phyloP scores from a whole-genome alignment of 2,888 invertebrate species.

The Callyntrura guangdongensis region DNA sequence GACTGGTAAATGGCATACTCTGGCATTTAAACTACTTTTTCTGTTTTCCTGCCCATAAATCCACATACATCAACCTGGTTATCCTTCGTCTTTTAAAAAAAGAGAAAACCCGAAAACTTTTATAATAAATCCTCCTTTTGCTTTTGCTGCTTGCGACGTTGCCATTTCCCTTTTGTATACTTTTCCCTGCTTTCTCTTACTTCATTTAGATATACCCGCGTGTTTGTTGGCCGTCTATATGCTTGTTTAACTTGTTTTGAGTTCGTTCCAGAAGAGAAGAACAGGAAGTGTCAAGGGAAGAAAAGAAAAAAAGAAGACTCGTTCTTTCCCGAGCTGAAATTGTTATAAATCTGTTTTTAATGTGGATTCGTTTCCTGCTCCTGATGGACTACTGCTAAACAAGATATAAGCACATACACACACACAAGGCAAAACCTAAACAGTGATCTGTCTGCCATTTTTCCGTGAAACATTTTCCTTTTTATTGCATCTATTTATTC shows the following conservation, averaged over 20 bases:
- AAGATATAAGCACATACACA: too few species aligned
- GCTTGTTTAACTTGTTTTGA: background rate
- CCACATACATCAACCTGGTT: slow-evolving; percentile 4
- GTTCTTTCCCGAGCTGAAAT: background rate
- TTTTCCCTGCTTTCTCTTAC: slow-evolving; percentile 4
- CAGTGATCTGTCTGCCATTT: too few species aligned
- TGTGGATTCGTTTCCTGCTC: background rate
- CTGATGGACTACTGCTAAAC: background rate
- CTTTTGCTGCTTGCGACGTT: background rate
- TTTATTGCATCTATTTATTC: too few species aligned
- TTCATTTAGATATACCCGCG: too few species aligned
- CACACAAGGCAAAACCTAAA: too few species aligned
- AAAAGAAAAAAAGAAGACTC: background rate
- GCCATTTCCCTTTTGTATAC: background rate
- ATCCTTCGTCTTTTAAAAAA: background rate
- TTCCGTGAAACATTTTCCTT: too few species aligned
- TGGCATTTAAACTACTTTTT: background rate
- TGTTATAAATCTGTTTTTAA: background rate
- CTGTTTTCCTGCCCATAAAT: background rate
- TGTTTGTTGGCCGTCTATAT: too few species aligned
- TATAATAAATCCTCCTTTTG: background rate
- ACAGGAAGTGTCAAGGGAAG: background rate
- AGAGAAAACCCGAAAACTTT: background rate
- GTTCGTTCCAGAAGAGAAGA: background rate
- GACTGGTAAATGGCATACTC: background rate